Evolutionary conservation across 2,888 invertebrate species (phyloP).

Genomic region (Parapristionchus giblindavisi): DNA sequence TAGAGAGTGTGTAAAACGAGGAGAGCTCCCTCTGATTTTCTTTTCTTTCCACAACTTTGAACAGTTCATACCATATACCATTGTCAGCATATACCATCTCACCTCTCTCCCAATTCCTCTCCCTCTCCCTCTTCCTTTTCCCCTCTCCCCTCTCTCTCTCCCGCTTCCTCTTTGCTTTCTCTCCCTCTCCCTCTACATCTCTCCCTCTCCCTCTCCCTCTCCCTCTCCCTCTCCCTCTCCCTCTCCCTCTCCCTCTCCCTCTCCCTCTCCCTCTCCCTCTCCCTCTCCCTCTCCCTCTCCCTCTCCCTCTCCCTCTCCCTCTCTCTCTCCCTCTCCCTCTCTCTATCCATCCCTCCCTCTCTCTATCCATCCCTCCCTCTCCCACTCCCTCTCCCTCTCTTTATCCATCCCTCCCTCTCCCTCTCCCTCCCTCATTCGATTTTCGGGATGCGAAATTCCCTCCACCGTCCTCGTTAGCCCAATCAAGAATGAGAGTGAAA

Average conservation of each 20-base stretch:
- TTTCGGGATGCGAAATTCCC: background rate
- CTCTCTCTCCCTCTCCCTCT: background rate
- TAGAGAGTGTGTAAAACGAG: too few species aligned
- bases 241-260: slow-evolving; percentile 20
- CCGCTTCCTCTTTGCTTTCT: background rate
- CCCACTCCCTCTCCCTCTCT: too few species aligned
- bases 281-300: background rate
- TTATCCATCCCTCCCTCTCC: too few species aligned
- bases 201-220: background rate
- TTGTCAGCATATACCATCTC: too few species aligned
- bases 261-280: background rate
- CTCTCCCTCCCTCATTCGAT: background rate
- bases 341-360: background rate
- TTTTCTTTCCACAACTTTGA: too few species aligned
- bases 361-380: too few species aligned
- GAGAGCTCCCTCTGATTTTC: too few species aligned
- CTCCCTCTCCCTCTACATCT: background rate
- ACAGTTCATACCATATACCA: too few species aligned
- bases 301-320: background rate
- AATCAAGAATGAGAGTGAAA: too few species aligned
- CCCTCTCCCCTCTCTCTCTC: background rate
- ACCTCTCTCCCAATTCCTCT: background rate
- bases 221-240: slow-evolving; percentile 13
- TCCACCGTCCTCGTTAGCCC: too few species aligned
- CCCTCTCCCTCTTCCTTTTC: background rate